phyloP scores from a whole-genome alignment of 2,888 invertebrate genomes.

The Amblyteles armatorius region DNA sequence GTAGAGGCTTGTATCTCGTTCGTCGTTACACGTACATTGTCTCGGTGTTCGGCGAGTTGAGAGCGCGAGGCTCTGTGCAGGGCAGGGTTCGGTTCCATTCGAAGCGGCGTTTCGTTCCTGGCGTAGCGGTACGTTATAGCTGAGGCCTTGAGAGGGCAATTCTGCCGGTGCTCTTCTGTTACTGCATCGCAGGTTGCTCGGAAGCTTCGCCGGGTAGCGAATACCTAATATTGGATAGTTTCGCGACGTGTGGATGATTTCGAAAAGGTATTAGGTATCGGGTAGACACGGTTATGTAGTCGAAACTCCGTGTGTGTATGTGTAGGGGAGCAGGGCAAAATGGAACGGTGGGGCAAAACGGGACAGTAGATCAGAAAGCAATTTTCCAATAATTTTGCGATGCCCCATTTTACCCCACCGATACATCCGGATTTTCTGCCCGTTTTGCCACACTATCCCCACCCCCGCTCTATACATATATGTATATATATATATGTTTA shows the following conservation, averaged over 20 bases:
- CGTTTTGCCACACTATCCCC: too few relatives aligned
- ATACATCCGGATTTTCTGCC: too few relatives aligned
- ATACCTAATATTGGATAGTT: slow-evolving; percentile 19
- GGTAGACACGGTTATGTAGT: not conserved
- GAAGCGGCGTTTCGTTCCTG: not conserved
- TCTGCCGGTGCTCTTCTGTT: not conserved
- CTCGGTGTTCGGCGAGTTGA: slow-evolving; percentile 9
- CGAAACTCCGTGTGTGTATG: not conserved
- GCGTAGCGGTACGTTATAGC: not conserved
- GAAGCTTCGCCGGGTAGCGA: not conserved
- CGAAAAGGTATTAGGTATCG: slow-evolving; percentile 15
- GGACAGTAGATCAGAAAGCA: too few relatives aligned
- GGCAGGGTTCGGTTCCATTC: slow-evolving; percentile 9
- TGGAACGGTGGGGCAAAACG: too few relatives aligned
- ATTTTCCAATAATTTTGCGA: too few relatives aligned
- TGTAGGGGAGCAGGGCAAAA: too few relatives aligned
- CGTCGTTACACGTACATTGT: slow-evolving; percentile 44
- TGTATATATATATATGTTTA: too few relatives aligned
- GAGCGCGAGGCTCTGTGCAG: not conserved
- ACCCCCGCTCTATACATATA: too few relatives aligned
- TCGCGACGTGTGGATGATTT: not conserved
- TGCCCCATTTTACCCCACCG: too few relatives aligned
- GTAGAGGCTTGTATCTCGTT: not conserved
- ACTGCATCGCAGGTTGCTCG: not conserved
- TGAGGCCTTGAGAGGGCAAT: not conserved